Evolutionary conservation across 2,888 invertebrate species (phyloP), one percentile per base, ranked within the genome.

Genomic region (Lordiphosa fenestrarum): DNA sequence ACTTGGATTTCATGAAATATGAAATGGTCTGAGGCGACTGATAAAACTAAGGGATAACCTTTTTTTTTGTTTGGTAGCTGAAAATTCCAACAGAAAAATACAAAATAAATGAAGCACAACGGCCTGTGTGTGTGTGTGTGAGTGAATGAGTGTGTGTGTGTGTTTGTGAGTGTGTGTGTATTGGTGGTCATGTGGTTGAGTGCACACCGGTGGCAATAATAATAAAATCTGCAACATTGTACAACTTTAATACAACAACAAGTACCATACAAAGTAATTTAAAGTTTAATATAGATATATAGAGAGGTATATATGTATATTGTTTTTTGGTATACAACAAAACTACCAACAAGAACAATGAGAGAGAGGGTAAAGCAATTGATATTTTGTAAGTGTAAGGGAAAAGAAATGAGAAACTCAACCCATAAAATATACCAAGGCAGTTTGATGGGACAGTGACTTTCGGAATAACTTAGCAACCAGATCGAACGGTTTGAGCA

Each of bases 201-300:
- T 82, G 82, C 73, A 69, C 70, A 76, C 61, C 73, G 80, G 69
- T 77, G 68, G 61, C 66, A 73, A 69, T 71, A 69, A 69, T 65
- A 67, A 52, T 69, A 68, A 65, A 81, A 64, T 61, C 62, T 58
- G 73, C 65, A 78, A 80, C 55, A 69, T 65, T 69, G 55, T 64
- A 63, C 53, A 75, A 75, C 63, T 70, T 64, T 60, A 74, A 51
- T 63, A 73, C 69, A 60, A 74, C 78, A 82, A 73, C 66, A 53
- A 84, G 71, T 70, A 69, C 40, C 30, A 19, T 15, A n/a, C 12
- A 9, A n/a, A 13, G 39, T 42, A 66, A 59, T 59, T 58, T 64
- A 46, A 48, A 63, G 50, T 63, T 49, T 65, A 53, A 68, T 70
- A 66, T 48, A 61, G 58, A 44, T 60, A 77, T 57, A 12, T 53